Evolutionary conservation across 2,797 vertebrate species (phyloP).

Genomic region (Bucorvus abyssinicus): DNA sequence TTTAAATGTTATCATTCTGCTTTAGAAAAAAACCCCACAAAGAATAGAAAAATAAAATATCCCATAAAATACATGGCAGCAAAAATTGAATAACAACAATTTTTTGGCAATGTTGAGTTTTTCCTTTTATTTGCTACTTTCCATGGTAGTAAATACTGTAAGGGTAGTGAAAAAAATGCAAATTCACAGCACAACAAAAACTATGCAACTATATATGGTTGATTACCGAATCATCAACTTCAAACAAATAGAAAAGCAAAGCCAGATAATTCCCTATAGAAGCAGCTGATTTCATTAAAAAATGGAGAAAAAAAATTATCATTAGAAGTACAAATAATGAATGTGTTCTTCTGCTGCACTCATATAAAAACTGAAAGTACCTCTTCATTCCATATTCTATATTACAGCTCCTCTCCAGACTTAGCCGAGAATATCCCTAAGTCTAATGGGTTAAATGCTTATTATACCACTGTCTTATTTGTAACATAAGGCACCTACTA

Average conservation of each 20-base stretch:
- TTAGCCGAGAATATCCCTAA: conserved; percentile 28
- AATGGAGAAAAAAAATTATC: background rate
- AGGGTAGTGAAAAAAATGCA: background rate
- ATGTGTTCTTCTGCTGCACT: background rate
- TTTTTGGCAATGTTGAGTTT: background rate
- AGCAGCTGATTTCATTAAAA: conserved; percentile 25
- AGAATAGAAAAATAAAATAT: background rate
- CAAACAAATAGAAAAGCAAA: background rate
- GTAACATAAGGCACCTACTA: conserved; percentile 72
- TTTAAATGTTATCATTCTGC: background rate
- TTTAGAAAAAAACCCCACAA: background rate
- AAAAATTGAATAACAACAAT: background rate
- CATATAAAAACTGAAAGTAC: background rate
- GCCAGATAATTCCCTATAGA: background rate
- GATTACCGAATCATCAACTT: background rate
- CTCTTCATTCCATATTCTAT: background rate
- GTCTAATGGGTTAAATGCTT: conserved; percentile 69
- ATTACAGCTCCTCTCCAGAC: conserved; percentile 6
- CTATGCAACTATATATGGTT: background rate
- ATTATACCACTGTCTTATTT: conserved; percentile 68
- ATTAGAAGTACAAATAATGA: background rate
- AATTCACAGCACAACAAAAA: background rate
- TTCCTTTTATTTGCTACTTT: conserved; percentile 3
- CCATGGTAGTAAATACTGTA: background rate
- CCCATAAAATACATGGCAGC: background rate